Evolutionary conservation across 2,888 invertebrate species (phyloP).

Genomic region (Tetranychus piercei): DNA sequence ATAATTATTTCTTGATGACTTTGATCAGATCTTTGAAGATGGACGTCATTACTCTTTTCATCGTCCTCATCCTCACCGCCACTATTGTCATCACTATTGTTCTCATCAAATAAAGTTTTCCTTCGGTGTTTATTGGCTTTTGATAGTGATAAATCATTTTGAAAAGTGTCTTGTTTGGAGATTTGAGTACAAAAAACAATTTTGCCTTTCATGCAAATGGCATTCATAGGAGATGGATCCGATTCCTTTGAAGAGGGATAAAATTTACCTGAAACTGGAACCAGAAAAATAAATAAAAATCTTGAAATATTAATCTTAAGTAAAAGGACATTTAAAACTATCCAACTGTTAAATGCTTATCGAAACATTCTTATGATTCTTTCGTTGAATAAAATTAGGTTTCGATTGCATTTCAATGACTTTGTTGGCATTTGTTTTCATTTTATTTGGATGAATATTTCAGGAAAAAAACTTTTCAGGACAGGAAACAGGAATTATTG

Average conservation of each 20-base stretch:
- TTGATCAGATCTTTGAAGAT: background rate
- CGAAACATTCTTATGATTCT: too few species aligned
- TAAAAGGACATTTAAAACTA: too few species aligned
- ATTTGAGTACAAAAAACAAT: background rate
- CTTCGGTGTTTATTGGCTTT: background rate
- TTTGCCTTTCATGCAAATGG: background rate
- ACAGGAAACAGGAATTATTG: too few species aligned
- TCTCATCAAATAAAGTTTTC: background rate
- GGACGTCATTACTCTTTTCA: background rate
- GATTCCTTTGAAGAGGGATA: background rate
- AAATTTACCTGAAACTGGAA: background rate
- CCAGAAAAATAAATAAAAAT: too few species aligned
- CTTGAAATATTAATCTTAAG: too few species aligned
- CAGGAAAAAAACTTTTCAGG: too few species aligned
- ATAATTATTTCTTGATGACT: background rate
- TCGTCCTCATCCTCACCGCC: background rate
- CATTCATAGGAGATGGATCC: background rate
- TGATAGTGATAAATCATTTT: background rate
- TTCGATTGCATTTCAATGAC: background rate
- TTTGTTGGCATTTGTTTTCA: background rate
- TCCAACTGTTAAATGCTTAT: too few species aligned
- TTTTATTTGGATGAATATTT: background rate
- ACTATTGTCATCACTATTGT: background rate
- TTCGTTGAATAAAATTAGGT: background rate
- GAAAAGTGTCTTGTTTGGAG: background rate